Percentiles rank a stretch among this genome's conserved stretches.
These are phyloP conservation scores for Rallus crepitans DNA, from an alignment of 2,797 vertebrate species.

Conservation along the genomic window DNA sequence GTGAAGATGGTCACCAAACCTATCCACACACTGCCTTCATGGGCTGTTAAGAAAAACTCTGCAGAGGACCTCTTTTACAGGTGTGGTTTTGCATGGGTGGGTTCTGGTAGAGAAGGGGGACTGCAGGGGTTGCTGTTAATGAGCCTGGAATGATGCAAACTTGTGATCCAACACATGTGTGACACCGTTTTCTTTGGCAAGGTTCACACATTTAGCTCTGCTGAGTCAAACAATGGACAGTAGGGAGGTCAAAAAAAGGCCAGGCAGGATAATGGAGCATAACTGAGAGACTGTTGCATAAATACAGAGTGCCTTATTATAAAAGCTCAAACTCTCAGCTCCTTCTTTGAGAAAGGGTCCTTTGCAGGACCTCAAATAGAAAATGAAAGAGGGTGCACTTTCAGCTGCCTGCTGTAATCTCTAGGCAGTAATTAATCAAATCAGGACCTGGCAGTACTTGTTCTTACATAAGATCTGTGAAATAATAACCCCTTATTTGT, in stretches of 20 bases:
- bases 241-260: constrained; percentile 41
- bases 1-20: neutral
- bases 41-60: neutral
- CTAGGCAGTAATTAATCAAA: constrained; percentile 37
- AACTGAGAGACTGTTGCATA: neutral
- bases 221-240: constrained; percentile 46
- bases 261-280: constrained; percentile 14
- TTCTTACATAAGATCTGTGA: constrained; percentile 14
- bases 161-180: constrained; percentile 7
- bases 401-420: neutral
- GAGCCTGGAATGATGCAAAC: neutral
- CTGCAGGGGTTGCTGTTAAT: neutral
- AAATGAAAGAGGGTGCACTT: constrained; percentile 11
- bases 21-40: neutral
- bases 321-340: neutral
- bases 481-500: constrained; percentile 12
- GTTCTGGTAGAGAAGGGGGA: too few relatives aligned
- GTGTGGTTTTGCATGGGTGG: too few relatives aligned
- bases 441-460: neutral
- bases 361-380: neutral
- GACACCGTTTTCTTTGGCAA: constrained; percentile 35
- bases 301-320: neutral
- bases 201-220: constrained; percentile 26
- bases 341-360: neutral
- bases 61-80: neutral